Percentiles rank a stretch among this genome's conserved stretches.
Conservation (phyloP, 2,888 invertebrate genomes). For the Perizoma affinitatum region DNA sequence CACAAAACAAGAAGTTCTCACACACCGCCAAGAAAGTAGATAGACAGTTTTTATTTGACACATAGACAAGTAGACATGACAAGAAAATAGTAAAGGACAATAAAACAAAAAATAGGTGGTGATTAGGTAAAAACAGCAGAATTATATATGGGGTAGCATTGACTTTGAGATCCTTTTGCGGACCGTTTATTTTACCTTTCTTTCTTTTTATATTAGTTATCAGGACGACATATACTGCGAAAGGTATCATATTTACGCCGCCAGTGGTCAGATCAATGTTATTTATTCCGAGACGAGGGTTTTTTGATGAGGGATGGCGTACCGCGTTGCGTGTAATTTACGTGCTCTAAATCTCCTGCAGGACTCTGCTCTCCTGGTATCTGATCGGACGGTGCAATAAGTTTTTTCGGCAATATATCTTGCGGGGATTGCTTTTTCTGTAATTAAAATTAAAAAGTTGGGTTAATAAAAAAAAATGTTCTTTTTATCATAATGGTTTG, state of each 20-base stretch:
- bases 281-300: conserved; percentile 68
- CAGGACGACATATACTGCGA: conserved; percentile 49
- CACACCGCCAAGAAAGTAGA: too few species aligned
- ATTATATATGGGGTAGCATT: not conserved
- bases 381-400: conserved; percentile 47
- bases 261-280: conserved; percentile 52
- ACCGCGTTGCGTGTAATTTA: conserved; percentile 59
- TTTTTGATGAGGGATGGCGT: conserved; percentile 62
- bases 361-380: conserved; percentile 54
- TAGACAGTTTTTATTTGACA: too few species aligned
- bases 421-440: conserved; percentile 18
- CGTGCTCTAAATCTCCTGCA: conserved; percentile 52
- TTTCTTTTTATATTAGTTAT: conserved; percentile 47
- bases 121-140: too few species aligned
- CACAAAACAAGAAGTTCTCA: too few species aligned
- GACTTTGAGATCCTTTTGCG: conserved; percentile 15
- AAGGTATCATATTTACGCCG: conserved; percentile 55
- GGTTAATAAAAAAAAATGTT: not conserved
- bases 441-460: conserved; percentile 9
- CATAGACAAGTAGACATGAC: too few species aligned
- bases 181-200: conserved; percentile 32
- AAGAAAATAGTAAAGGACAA: too few species aligned
- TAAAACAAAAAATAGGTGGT: too few species aligned
- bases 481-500: not conserved
- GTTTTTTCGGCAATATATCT: conserved; percentile 33